Evolutionary conservation across 2,113 vertebrate genomes (phyloP).

Genomic region (Pterocles orientalis): DNA sequence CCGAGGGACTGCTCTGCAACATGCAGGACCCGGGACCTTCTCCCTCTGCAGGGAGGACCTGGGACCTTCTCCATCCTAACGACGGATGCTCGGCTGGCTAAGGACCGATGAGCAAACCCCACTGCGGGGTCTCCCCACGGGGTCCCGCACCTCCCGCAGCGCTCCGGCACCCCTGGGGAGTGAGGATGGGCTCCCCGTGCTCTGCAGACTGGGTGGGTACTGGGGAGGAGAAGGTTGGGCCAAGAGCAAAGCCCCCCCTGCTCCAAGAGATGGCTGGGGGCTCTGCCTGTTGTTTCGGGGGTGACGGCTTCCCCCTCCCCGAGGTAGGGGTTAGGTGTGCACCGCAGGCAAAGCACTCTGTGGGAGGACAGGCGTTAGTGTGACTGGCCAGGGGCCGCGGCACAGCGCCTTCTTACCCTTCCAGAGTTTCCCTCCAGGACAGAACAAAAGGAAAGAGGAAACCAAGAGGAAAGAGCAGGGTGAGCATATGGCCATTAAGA

Average conservation of each 20-base stretch:
- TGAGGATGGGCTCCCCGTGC: background rate
- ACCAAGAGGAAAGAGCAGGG: conserved; percentile 46
- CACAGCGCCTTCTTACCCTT: conserved; percentile 73
- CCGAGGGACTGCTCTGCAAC: background rate
- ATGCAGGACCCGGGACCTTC: background rate
- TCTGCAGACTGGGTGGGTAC: fast-evolving
- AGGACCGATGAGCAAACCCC: background rate
- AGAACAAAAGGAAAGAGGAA: conserved; percentile 57
- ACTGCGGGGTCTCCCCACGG: background rate
- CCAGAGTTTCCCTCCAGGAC: conserved; percentile 76
- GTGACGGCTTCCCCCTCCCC: background rate
- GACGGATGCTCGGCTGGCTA: background rate
- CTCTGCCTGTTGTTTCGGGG: fast-evolving
- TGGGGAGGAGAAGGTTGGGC: background rate
- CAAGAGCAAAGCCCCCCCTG: background rate
- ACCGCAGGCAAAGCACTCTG: conserved; percentile 30
- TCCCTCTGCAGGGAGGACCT: background rate
- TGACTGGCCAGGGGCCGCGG: fast-evolving
- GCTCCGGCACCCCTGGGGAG: background rate
- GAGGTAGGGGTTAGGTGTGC: conserved; percentile 33
- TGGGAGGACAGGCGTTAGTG: conserved; percentile 26
- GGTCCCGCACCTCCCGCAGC: fast-evolving
- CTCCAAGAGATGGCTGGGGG: background rate
- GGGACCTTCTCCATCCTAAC: background rate
- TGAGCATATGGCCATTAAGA: background rate